Evolutionary conservation across 2,797 vertebrate genomes (phyloP), one percentile per base, ranked within the genome.

Genomic region (Lagocephalus sceleratus): DNA sequence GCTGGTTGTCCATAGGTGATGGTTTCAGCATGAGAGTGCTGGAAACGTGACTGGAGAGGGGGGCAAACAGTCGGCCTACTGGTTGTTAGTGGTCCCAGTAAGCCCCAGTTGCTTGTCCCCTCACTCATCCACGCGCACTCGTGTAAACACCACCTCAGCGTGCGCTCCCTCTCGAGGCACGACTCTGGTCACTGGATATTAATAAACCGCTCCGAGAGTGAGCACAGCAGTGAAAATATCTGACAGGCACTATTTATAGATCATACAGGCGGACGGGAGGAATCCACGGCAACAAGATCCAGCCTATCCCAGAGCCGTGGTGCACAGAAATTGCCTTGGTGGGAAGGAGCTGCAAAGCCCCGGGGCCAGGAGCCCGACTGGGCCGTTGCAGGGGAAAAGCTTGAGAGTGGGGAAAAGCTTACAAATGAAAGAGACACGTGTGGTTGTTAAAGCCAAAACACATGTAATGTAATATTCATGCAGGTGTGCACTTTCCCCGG

Each of bases 241-340:
- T 88, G 84, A 87, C 87, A 83, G 80, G 62, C 51, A 79, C 90
- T 91, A 90, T 91, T 91, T 90, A 88, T 91, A 91, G 89, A 75
- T 38, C 41, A 78, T 69, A 73, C 83, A 83, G 84, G 84, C 82
- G 73, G 85, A 81, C 83, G 70, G 75, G 79, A 83, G 47, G 76
- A 80, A 87, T 90, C 85, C 84, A 84, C 88, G 59, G 84, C 82
- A 87, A 85, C 87, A 58, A 60, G 50, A 81, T 75, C 76, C 67
- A 50, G 67, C 70, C 75, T 80, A 73, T 85, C 84, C 85, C 70
- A 73, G 80, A 86, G 82, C 76, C 52, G 48, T 71, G 73, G 67
- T 76, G 64, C 2, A 67, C 16, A 73, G 64, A 82, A 86, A 84
- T 73, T 26, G 38, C 68, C 72, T 66, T 60, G 3, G 67, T 47